These are phyloP conservation scores for Panopea generosa DNA, from an alignment of 2,888 invertebrate species.

Conservation along the genomic window DNA sequence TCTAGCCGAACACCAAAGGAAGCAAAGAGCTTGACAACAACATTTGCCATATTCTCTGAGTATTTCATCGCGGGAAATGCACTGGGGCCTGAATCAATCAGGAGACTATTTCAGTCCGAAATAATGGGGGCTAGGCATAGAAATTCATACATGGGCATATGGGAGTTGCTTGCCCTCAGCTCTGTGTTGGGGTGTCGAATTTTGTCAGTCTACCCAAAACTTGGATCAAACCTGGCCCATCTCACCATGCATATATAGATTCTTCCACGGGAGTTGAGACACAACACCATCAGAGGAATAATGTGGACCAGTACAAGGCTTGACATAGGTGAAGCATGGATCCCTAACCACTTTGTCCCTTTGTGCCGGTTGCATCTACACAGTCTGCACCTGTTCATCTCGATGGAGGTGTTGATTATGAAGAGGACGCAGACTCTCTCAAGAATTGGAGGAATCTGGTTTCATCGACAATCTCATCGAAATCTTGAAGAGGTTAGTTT, in stretches of 20 bases:
- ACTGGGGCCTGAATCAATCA: not conserved
- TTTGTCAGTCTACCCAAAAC: constrained; percentile 27
- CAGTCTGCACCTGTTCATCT: not conserved
- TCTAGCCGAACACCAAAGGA: not conserved
- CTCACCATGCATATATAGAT: constrained; percentile 1
- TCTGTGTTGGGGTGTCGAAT: constrained; percentile 24
- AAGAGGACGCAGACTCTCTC: too few species aligned
- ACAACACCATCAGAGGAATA: not conserved
- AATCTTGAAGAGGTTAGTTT: too few species aligned
- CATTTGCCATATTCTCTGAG: constrained; percentile 17
- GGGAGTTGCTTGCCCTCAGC: constrained; percentile 29
- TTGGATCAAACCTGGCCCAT: constrained; percentile 9
- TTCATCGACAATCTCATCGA: too few species aligned
- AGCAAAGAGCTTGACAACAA: not conserved
- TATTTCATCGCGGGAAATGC: constrained; percentile 8
- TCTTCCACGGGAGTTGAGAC: not conserved
- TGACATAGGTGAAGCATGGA: constrained; percentile 4
- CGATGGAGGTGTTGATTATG: too few species aligned
- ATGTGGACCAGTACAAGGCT: constrained; percentile 13
- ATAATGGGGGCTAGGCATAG: constrained; percentile 1
- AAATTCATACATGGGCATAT: constrained; percentile 30
- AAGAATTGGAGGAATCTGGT: too few species aligned
- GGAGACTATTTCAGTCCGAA: not conserved
- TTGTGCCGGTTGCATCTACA: not conserved
- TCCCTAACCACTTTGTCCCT: constrained; percentile 17